These are phyloP conservation scores for Brachirus orientalis DNA, from an alignment of 2,113 vertebrate genomes.

Conservation along the genomic window DNA sequence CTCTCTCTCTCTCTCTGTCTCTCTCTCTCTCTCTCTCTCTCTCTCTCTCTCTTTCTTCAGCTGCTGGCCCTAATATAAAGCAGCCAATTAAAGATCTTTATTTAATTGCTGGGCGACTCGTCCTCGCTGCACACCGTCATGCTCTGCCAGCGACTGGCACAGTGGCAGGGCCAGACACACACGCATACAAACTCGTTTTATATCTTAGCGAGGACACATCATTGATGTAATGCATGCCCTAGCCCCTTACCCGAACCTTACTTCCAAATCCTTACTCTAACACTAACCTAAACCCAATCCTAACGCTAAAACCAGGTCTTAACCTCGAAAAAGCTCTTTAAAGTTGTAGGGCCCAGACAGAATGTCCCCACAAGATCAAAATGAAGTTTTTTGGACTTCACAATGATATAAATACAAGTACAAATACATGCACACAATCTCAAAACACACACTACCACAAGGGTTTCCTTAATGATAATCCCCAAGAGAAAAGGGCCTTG, in stretches of 20 bases:
- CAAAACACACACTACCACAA: constrained; percentile 68
- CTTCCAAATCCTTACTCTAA: too few relatives aligned
- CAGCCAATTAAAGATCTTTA: constrained; percentile 95
- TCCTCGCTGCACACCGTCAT: constrained; percentile 82
- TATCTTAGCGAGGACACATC: too few relatives aligned
- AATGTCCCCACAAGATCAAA: too few relatives aligned
- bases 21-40: too few relatives aligned
- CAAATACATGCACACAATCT: too few relatives aligned
- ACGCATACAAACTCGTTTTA: constrained; percentile 25
- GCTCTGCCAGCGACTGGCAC: constrained; percentile 67
- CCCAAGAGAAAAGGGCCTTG: constrained; percentile 54
- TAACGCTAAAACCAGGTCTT: too few relatives aligned
- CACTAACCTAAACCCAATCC: too few relatives aligned
- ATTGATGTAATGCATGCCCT: too few relatives aligned
- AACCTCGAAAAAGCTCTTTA: too few relatives aligned
- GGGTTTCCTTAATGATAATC: constrained; percentile 84
- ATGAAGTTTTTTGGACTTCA: too few relatives aligned
- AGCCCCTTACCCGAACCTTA: too few relatives aligned
- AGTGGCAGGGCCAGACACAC: constrained; percentile 54
- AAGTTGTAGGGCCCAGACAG: too few relatives aligned
- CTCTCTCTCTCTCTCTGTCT: constrained; percentile 71
- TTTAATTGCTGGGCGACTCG: constrained; percentile 91
- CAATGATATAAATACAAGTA: constrained; percentile 8
- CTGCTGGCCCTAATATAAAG: constrained; percentile 93
- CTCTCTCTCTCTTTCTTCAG: constrained; percentile 80